A percentile compares a stretch with the other conserved stretches of the same genome.
Conservation (phyloP, 2,797 vertebrate genomes). For the Muscicapa striata region DNA sequence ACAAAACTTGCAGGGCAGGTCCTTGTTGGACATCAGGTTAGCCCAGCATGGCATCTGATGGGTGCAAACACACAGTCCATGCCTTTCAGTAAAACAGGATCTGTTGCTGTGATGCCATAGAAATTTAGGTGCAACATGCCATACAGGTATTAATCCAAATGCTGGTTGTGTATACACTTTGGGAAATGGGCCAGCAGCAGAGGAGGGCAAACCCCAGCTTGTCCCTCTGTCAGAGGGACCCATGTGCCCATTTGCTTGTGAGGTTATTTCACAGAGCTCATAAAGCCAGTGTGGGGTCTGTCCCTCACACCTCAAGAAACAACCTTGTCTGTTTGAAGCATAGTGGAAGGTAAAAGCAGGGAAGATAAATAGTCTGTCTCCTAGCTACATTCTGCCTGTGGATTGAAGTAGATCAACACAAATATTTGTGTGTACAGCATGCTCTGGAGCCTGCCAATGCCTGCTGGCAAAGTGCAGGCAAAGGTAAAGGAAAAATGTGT, state of each 20-base stretch:
- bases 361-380: slow-evolving; percentile 43
- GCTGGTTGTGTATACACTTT: background rate
- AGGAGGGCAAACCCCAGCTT: background rate
- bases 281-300: background rate
- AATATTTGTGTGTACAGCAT: background rate
- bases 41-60: background rate
- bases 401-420: slow-evolving; percentile 25
- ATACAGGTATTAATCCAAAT: background rate
- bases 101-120: slow-evolving; percentile 3
- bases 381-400: slow-evolving; percentile 13
- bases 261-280: background rate
- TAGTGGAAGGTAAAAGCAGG: background rate
- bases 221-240: background rate
- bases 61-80: background rate
- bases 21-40: background rate
- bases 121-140: background rate
- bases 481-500: slow-evolving; percentile 25
- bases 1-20: background rate
- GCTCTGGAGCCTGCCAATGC: background rate
- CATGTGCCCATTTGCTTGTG: background rate
- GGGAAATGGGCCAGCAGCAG: background rate
- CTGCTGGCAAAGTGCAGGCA: slow-evolving; percentile 48
- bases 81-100: background rate
- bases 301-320: slow-evolving; percentile 14
- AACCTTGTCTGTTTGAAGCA: background rate